Conservation (phyloP, 1,140 invertebrate genomes). For the Sweltsa coloradensis region DNA sequence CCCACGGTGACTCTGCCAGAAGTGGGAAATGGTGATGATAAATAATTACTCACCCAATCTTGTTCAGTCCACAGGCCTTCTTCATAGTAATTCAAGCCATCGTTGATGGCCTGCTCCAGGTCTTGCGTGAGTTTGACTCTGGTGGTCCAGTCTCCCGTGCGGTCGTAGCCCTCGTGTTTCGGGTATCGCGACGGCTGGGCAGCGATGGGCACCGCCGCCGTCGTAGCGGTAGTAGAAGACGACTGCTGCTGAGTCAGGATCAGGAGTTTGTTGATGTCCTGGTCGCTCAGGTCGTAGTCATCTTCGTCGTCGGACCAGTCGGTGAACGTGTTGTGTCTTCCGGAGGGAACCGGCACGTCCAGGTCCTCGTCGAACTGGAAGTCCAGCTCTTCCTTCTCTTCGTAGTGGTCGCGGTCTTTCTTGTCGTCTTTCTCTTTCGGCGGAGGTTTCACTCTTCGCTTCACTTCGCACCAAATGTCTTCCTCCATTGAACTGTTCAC, state of each 20-base stretch:
- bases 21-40: no score
- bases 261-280: constrained; percentile 86
- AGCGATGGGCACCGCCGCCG: constrained; percentile 14
- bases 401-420: constrained; percentile 27
- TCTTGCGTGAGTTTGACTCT: constrained; percentile 88
- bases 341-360: constrained; percentile 52
- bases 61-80: constrained; percentile 63
- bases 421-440: constrained; percentile 29
- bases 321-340: constrained; percentile 73
- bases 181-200: constrained; percentile 37
- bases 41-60: constrained; percentile 22
- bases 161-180: constrained; percentile 81
- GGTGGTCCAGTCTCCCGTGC: constrained; percentile 72
- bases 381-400: constrained; percentile 76
- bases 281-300: constrained; percentile 81
- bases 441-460: constrained; percentile 33
- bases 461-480: constrained; percentile 42
- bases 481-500: no score
- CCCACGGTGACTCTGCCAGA: no score
- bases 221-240: no score
- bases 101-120: constrained; percentile 85
- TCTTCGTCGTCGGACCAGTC: constrained; percentile 62
- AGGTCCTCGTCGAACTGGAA: constrained; percentile 97
- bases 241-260: constrained; percentile 95
- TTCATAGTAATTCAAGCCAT: constrained; percentile 90